phyloP scores from a whole-genome alignment of 2,113 vertebrate species.

The Chunga burmeisteri region DNA sequence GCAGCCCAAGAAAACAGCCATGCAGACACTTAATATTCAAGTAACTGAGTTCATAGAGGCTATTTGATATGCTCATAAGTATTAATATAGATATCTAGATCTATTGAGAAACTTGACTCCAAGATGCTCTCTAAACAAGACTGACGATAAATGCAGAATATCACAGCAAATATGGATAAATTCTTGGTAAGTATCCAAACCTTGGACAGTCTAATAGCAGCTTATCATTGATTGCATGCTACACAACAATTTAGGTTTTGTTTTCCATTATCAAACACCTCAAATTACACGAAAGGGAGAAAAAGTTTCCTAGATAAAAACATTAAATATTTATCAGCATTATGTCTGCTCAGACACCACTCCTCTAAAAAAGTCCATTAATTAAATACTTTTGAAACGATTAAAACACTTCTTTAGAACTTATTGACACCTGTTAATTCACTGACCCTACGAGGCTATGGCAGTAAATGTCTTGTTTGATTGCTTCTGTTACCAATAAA shows the following conservation, averaged over 20 bases:
- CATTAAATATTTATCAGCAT: conserved; percentile 58
- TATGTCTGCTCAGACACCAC: conserved; percentile 45
- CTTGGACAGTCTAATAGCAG: not conserved
- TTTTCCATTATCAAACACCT: conserved; percentile 56
- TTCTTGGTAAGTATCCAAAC: not conserved
- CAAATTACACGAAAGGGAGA: conserved; percentile 26
- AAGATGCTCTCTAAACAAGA: not conserved
- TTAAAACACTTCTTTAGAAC: conserved; percentile 52
- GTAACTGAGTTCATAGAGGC: not conserved
- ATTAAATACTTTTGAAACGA: conserved; percentile 56
- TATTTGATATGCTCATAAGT: not conserved
- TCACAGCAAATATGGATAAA: not conserved
- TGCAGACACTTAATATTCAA: not conserved
- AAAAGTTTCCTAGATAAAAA: conserved; percentile 28
- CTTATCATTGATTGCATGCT: not conserved
- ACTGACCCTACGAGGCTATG: conserved; percentile 33
- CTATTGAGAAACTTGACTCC: not conserved
- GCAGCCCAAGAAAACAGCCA: not conserved
- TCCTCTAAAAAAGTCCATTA: conserved; percentile 31
- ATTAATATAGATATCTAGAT: not conserved
- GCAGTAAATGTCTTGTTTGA: conserved; percentile 22
- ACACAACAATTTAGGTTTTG: conserved; percentile 8
- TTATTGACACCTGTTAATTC: conserved; percentile 66
- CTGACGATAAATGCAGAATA: not conserved
- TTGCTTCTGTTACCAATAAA: conserved; percentile 35